Evolutionary conservation across 2,797 vertebrate species (phyloP).

Genomic region (Chanos chanos): DNA sequence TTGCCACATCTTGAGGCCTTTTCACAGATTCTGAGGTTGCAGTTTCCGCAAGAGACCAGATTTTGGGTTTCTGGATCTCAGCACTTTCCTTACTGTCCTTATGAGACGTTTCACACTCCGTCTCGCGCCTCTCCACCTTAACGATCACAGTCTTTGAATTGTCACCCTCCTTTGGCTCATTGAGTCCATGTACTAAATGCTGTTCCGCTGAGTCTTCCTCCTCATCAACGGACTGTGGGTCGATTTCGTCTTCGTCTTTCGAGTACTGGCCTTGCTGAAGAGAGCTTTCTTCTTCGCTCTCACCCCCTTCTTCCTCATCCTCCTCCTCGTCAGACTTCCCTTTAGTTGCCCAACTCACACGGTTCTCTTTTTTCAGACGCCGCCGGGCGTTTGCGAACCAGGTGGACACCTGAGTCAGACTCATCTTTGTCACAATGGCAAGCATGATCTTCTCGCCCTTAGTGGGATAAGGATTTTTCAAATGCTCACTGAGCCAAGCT

Average conservation of each 20-base stretch:
- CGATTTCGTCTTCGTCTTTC: conserved; percentile 56
- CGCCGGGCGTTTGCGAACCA: conserved; percentile 80
- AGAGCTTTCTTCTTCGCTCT: conserved; percentile 61
- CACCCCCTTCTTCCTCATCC: conserved; percentile 59
- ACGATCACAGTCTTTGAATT: conserved; percentile 13
- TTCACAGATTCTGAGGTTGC: conserved; percentile 75
- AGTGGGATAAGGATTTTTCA: conserved; percentile 80
- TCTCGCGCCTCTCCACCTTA: conserved; percentile 37
- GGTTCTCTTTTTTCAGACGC: conserved; percentile 79
- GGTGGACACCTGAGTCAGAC: conserved; percentile 80
- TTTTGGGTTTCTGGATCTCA: conserved; percentile 83
- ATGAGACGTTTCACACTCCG: conserved; percentile 30
- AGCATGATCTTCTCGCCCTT: conserved; percentile 84
- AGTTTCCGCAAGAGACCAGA: conserved; percentile 95
- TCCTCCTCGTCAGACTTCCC: conserved; percentile 75
- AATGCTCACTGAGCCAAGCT: conserved; percentile 79
- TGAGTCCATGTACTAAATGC: conserved; percentile 42
- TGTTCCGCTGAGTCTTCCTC: conserved; percentile 38
- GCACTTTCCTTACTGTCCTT: conserved; percentile 64
- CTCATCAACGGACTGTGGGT: conserved; percentile 35
- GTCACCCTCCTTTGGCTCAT: conserved; percentile 23
- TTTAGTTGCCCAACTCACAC: conserved; percentile 76
- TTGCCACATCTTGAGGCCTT: conserved; percentile 50
- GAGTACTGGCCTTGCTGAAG: conserved; percentile 51
- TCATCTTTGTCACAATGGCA: conserved; percentile 82